Base-by-base conservation (phyloP, 2,797 vertebrate species). In the Neosilurus hyrtlii region DNA sequence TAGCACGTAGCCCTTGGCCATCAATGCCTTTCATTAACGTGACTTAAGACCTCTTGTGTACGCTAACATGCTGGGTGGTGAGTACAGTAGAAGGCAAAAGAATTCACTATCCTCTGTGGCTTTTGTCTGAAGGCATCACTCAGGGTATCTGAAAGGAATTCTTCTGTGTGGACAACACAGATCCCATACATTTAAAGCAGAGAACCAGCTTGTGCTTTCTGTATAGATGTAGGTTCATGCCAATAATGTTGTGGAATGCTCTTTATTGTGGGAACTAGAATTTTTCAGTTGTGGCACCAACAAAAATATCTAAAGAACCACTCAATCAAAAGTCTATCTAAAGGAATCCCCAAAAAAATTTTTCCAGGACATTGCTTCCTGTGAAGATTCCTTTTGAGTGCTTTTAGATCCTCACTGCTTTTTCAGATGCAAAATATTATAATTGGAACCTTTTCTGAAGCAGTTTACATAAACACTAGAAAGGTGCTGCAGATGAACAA, bases 1-100 rank as follows among this genome's bases (percentile, higher is more conserved):
- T 85, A 84, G 67, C 87, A 88, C 80, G 54, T 86, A 87, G 88
- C 88, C 84, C 79, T 22, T 75, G 83, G 74, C 71, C 82, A 83
- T 81, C 79, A 66, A 66, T 63, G 81, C 79, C 87, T 78, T 88
- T 85, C 89, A 84, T 84, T 86, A 84, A 83, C 59, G 82, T 80
- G 83, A 85, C 81, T 84, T 80, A 83, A 65, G 85, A 86, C 84
- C 70, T 85, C 78, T 86, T 76, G 78, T 89, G 84, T 68, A 82
- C 57, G 74, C 82, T 83, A 76, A 80, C 86, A 87, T 22, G 83
- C 87, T 88, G 87, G 76, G 87, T 75, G 79, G 61, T 82, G 68
- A 85, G 70, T 84, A 85, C 84, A 82, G 84, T 83, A 82, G 59
- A 80, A 66, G 80, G 77, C 63, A 59, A 84, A 80, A 80, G 82